phyloP scores from a whole-genome alignment of 2,797 vertebrate species.

The Harpagifer antarcticus region DNA sequence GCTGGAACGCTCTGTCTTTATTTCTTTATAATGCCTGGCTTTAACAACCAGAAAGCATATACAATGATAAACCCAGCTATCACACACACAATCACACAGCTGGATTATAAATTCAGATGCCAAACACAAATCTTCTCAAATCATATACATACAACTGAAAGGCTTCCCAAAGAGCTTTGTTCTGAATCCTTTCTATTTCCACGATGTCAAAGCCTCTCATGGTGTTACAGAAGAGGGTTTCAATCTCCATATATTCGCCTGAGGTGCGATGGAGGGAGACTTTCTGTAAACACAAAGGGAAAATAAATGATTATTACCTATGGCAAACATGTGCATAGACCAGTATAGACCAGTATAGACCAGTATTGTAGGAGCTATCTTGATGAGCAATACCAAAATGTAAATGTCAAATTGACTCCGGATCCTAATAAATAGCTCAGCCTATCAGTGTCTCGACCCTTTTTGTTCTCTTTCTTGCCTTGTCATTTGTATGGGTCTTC shows the following conservation, averaged over 20 bases:
- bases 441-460: too few species aligned
- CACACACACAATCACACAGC: not conserved
- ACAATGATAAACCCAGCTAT: too few species aligned
- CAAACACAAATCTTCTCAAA: not conserved
- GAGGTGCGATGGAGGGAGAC: constrained; percentile 55
- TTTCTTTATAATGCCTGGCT: not conserved
- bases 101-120: not conserved
- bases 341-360: too few species aligned
- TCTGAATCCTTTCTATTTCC: constrained; percentile 83
- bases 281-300: constrained; percentile 57
- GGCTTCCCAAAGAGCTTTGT: constrained; percentile 87
- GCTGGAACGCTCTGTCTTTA: too few species aligned
- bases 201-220: constrained; percentile 81
- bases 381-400: too few species aligned
- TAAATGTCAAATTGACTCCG: too few species aligned
- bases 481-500: too few species aligned
- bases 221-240: constrained; percentile 83
- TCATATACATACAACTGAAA: constrained; percentile 86
- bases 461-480: too few species aligned
- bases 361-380: too few species aligned
- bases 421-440: too few species aligned
- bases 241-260: constrained; percentile 80
- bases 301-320: not conserved
- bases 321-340: too few species aligned
- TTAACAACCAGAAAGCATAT: not conserved